Percentiles rank a stretch among this genome's conserved stretches.
Conservation (phyloP, 2,797 vertebrate species). For the Xenops minutus region DNA sequence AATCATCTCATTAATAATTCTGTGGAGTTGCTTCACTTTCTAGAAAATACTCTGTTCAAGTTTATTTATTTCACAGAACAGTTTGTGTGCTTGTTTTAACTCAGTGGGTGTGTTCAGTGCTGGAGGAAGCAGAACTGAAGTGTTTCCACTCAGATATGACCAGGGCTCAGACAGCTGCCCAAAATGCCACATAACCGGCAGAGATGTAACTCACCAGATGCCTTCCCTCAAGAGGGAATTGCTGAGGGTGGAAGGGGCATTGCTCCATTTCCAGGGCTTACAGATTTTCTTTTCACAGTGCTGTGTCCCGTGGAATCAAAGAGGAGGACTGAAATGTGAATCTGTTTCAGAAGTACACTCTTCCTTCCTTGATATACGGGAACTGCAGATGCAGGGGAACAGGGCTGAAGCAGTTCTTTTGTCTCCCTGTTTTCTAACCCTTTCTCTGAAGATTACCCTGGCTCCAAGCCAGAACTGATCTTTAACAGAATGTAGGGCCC, state of each 20-base stretch:
- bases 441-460: slow-evolving; percentile 14
- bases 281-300: neutral
- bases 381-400: neutral
- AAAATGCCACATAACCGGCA: neutral
- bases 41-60: neutral
- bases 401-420: slow-evolving; percentile 17
- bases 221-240: neutral
- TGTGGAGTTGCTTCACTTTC: neutral
- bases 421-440: slow-evolving; percentile 3
- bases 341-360: neutral
- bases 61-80: neutral
- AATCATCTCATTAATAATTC: neutral
- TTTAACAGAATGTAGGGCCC: neutral
- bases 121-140: neutral
- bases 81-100: neutral
- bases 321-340: neutral
- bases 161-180: neutral
- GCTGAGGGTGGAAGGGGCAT: neutral
- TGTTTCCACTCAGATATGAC: neutral
- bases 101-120: neutral
- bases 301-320: neutral
- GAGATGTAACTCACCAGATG: neutral
- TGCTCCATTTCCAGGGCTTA: neutral
- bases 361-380: neutral
- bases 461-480: slow-evolving; percentile 6